Evolutionary conservation across 2,888 invertebrate species (phyloP).

Genomic region (Elegia similella): DNA sequence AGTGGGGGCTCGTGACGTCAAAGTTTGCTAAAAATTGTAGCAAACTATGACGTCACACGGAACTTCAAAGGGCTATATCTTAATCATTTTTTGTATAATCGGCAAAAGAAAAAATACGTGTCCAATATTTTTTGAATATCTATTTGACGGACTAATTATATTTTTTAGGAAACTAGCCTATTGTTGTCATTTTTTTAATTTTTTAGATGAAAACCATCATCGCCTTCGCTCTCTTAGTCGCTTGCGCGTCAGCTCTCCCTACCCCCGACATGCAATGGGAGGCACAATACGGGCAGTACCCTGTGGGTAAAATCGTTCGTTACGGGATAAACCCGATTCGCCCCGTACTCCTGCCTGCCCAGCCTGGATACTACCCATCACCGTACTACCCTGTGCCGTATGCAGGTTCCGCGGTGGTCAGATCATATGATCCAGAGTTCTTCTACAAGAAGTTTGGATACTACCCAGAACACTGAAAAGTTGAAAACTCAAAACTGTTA

Average conservation of each 20-base stretch:
- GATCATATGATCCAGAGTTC: constrained; percentile 35
- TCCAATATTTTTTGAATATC: too few species aligned
- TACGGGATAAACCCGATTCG: constrained; percentile 9
- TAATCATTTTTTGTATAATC: too few species aligned
- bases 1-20: too few species aligned
- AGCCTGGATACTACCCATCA: constrained; percentile 7
- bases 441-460: constrained; percentile 36
- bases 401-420: not conserved
- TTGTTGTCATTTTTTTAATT: too few species aligned
- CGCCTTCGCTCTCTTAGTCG: constrained; percentile 28
- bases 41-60: too few species aligned
- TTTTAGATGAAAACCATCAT: constrained; percentile 39
- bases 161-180: too few species aligned
- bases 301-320: constrained; percentile 20
- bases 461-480: constrained; percentile 34
- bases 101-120: too few species aligned
- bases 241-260: constrained; percentile 22
- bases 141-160: too few species aligned
- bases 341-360: constrained; percentile 10
- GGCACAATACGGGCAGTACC: constrained; percentile 33
- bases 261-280: constrained; percentile 32
- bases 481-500: not conserved
- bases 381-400: not conserved
- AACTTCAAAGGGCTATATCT: too few species aligned
- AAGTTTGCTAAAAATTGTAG: too few species aligned